Evolutionary conservation across 2,797 vertebrate species (phyloP), one percentile per base, ranked within the genome.

Genomic region (Notolabrus celidotus): DNA sequence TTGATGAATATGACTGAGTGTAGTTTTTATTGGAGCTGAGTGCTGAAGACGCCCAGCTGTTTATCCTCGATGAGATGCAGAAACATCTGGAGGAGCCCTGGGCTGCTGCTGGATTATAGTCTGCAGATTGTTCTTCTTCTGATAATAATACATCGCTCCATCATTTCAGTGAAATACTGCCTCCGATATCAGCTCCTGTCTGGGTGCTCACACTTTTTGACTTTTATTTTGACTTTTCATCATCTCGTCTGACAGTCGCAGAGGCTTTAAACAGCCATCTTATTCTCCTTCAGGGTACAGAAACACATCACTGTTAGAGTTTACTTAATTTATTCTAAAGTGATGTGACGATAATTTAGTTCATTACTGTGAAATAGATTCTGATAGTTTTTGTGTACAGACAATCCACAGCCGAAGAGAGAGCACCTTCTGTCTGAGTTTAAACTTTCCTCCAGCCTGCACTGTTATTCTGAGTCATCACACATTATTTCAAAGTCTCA

Each of bases 61-160:
- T 84, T 58, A 29, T 45, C 29, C 29, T 67, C 62, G 68, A 33
- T 75, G 53, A 74, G 60, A 71, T 63, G 65, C 72, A 42, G 1
- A 59, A 67, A 71, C 87, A 89, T 84, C 83, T 83, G 84, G 72
- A 71, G 68, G 1, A 68, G 81, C 84, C 76, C 41, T 53, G 51
- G 80, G 80, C 80, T 16, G 10, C 11, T 22, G n/a, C 51, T 20
- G 11, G 9, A 14, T 50, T 61, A 65, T 39, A 77, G 51, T 59
- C 43, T 43, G 46, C 60, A 71, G 46, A 61, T 43, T 58, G 65
- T 83, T 76, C 2, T 53, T 60, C 29, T 42, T 12, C 55, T 57
- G 61, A 74, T 61, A 67, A 78, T 72, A 74, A 74, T 51, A 53
- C 1, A 10, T 38, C 10, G 31, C 47, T 61, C n/a, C 25, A 41